These are phyloP conservation scores for Sinonovacula constricta DNA, from an alignment of 1,140 invertebrate genomes.

Conservation along the genomic window DNA sequence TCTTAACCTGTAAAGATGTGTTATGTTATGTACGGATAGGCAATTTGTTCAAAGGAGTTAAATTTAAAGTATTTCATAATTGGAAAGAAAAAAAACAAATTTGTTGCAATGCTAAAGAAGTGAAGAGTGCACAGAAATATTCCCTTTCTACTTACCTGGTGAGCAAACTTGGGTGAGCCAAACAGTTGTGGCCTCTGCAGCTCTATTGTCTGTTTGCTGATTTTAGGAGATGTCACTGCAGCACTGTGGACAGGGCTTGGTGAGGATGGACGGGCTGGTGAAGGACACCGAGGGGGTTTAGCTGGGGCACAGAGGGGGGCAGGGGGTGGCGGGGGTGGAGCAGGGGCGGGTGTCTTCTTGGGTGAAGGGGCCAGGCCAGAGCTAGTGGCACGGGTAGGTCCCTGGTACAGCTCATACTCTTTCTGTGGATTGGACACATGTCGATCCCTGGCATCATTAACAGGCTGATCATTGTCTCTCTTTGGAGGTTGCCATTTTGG, in stretches of 20 bases:
- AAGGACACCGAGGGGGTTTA: constrained; percentile 36
- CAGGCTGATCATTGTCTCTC: constrained; percentile 6
- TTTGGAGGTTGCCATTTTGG: constrained; percentile 68
- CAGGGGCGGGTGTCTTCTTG: constrained; percentile 61
- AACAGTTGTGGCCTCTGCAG: constrained; percentile 23
- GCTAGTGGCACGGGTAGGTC: constrained; percentile 14
- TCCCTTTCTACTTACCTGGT: constrained; percentile 32
- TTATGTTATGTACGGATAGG: too few relatives aligned
- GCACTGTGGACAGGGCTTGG: not conserved
- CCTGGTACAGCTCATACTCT: constrained; percentile 47
- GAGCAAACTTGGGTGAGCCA: constrained; percentile 34
- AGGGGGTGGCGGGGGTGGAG: constrained; percentile 30
- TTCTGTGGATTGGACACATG: constrained; percentile 39
- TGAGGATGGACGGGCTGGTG: constrained; percentile 13
- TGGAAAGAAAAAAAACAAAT: too few relatives aligned
- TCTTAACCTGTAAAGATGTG: constrained; percentile 31
- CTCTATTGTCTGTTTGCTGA: constrained; percentile 18
- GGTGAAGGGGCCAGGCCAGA: constrained; percentile 49
- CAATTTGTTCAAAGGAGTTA: not conserved
- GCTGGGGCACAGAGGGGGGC: constrained; percentile 2
- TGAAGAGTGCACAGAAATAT: too few relatives aligned
- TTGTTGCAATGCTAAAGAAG: too few relatives aligned
- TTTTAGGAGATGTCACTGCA: constrained; percentile 15
- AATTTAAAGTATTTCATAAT: too few relatives aligned
- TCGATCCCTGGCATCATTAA: constrained; percentile 28